These are phyloP conservation scores for Volucella inanis DNA, from an alignment of 2,888 invertebrate species.

Conservation along the genomic window DNA sequence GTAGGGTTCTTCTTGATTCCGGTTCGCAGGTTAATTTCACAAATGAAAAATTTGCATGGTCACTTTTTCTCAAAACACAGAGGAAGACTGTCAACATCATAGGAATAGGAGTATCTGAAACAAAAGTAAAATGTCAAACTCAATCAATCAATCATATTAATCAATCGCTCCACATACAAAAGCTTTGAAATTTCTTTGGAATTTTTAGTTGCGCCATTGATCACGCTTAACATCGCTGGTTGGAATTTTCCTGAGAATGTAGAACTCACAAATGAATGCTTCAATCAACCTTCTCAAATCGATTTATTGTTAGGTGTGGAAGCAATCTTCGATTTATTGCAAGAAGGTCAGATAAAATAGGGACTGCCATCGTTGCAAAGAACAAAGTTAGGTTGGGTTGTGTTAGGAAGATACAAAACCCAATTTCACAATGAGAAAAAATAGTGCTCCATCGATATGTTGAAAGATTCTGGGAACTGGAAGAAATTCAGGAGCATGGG, in stretches of 20 bases:
- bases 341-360: conserved; percentile 67
- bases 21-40: conserved; percentile 61
- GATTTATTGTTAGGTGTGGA: conserved; percentile 32
- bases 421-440: too few species aligned
- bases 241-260: too few species aligned
- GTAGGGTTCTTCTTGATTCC: conserved; percentile 58
- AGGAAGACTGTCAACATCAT: too few species aligned
- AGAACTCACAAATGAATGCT: conserved; percentile 55
- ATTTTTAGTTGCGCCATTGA: conserved; percentile 43
- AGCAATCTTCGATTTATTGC: conserved; percentile 58
- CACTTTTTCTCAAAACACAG: too few species aligned
- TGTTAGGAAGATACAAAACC: too few species aligned
- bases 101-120: too few species aligned
- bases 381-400: conserved; percentile 71
- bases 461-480: too few species aligned
- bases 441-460: too few species aligned
- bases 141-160: too few species aligned
- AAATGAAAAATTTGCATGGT: conserved; percentile 12
- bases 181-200: conserved; percentile 56
- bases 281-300: too few species aligned
- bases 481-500: too few species aligned
- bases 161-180: conserved; percentile 15
- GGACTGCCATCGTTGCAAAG: conserved; percentile 68
- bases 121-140: neutral
- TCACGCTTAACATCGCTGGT: too few species aligned